Evolutionary conservation across 2,888 invertebrate species (phyloP), one percentile per base, ranked within the genome.

Genomic region (Platynereis dumerilii): DNA sequence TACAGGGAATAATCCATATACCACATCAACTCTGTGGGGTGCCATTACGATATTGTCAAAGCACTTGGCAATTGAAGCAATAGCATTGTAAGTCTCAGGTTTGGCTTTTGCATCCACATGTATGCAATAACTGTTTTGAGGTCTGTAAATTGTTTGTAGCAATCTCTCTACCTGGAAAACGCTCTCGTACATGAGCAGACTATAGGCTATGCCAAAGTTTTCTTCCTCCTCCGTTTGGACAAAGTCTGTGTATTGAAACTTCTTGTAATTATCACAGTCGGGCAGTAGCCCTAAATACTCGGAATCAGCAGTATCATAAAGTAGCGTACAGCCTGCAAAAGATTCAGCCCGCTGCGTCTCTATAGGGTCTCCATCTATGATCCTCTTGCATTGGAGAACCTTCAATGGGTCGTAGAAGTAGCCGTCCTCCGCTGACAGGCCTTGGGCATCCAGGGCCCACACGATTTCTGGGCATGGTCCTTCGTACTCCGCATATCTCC

Each of bases 81-180:
- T 48, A 2, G 70, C 70, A 0, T 64, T 39, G 22, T 65, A 59
- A 27, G 74, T 65, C 2, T 58, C 54, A 5, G 53, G 26, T 1
- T 60, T 45, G 15, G 74, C 60, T 64, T 73, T 75, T 17, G 29
- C 57, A 62, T 80, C 80, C 2, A 78, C 69, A 63, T 80, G 79
- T 27, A 79, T 68, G 63, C 80, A 80, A 55, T 79, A 79, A 27
- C 69, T 56, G 64, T 80, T 79, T n/a, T 78, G 76, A 2, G 79
- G 78, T 57, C 76, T 60, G 59, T 78, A 80, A 22, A 80, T 75
- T 2, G 75, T 69, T n/a, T 74, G 64, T 0, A 79, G 60, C n/a
- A 79, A 64, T 27, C 73, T 58, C 53, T 76, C 78, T 1, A 74
- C 67, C 53, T 76, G 76, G 34, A 70, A 66, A 2, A 71, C 67